Base-by-base conservation (phyloP, 35 echinoderm and acorn worm genomes). In the Ophioderma brevispina region DNA sequence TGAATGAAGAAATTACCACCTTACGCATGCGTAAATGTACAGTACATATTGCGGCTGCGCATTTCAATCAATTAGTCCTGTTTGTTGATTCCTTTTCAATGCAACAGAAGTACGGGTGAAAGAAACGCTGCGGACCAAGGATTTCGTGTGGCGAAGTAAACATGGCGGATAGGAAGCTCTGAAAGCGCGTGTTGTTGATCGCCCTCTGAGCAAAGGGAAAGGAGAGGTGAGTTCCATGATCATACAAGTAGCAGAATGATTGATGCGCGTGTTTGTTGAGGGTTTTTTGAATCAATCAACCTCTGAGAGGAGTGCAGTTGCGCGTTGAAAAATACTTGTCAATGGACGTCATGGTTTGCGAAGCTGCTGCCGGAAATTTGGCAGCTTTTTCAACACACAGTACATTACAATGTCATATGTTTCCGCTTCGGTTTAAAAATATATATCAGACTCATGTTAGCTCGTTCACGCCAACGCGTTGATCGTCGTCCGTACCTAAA, bases 201-300 rank as follows among this genome's bases (percentile, higher is more conserved):
- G 96, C 32, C 96, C 92, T 30, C 85, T 98, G 0, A 98, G 96
- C 49, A 98, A 94, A 91, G 96, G 96, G 14, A 89, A 94, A 59
- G 90, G 89, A 46, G 96, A 98, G 90, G 94, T 96, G 85, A 18
- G 96, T 84, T 46, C 17, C n/a, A n/a, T n/a, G n/a, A n/a, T n/a
- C n/a, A n/a, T n/a, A n/a, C n/a, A n/a, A n/a, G n/a, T n/a, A n/a
- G n/a, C n/a, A n/a, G n/a, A n/a, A n/a, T n/a, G n/a, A n/a, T n/a
- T n/a, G n/a, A n/a, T n/a, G n/a, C n/a, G n/a, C n/a, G n/a, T n/a
- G n/a, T n/a, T n/a, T n/a, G n/a, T n/a, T n/a, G n/a, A n/a, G n/a
- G n/a, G n/a, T n/a, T n/a, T n/a, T n/a, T n/a, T n/a, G n/a, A n/a
- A n/a, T n/a, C n/a, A n/a, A n/a, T n/a, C n/a, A n/a, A n/a, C n/a